Conservation (phyloP, 2,888 invertebrate species). For the Protodeltote pygarga region DNA sequence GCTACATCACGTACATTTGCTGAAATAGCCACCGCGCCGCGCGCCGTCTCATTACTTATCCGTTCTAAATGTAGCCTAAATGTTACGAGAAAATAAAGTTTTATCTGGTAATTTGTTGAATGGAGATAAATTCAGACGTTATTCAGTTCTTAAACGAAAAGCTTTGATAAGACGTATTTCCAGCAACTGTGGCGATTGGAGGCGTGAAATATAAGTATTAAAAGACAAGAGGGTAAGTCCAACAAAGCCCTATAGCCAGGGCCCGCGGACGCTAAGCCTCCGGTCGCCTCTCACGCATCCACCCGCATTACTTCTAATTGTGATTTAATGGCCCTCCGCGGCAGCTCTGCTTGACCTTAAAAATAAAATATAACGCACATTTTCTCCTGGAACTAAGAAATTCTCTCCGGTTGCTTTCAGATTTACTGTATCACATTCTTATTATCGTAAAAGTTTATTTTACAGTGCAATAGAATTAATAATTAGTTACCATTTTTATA, state of each 20-base stretch:
- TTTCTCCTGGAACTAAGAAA: slow-evolving; percentile 50
- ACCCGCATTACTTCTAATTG: slow-evolving; percentile 85
- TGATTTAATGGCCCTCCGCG: slow-evolving; percentile 82
- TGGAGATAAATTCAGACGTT: slow-evolving; percentile 22
- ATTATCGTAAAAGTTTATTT: too few relatives aligned
- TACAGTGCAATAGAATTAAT: too few relatives aligned
- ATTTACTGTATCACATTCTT: too few relatives aligned
- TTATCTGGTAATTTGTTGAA: slow-evolving; percentile 48
- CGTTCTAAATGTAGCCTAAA: slow-evolving; percentile 52
- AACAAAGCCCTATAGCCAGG: slow-evolving; percentile 72
- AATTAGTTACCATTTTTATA: too few relatives aligned
- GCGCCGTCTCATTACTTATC: slow-evolving; percentile 51
- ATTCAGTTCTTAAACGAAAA: slow-evolving; percentile 19
- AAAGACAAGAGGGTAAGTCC: slow-evolving; percentile 78
- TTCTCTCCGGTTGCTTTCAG: slow-evolving; percentile 34
- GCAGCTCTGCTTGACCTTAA: slow-evolving; percentile 76
- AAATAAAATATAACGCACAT: slow-evolving; percentile 69
- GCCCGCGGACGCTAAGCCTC: slow-evolving; percentile 68
- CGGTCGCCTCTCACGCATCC: slow-evolving; percentile 77
- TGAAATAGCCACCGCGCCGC: slow-evolving; percentile 51
- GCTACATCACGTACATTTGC: slow-evolving; percentile 54
- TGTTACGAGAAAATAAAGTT: slow-evolving; percentile 53
- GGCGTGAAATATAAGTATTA: slow-evolving; percentile 74
- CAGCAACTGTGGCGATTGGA: slow-evolving; percentile 57
- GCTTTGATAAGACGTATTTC: slow-evolving; percentile 45